These are phyloP conservation scores for Lamellibrachia luymesi DNA, from an alignment of 1,140 invertebrate genomes.

Conservation along the genomic window DNA sequence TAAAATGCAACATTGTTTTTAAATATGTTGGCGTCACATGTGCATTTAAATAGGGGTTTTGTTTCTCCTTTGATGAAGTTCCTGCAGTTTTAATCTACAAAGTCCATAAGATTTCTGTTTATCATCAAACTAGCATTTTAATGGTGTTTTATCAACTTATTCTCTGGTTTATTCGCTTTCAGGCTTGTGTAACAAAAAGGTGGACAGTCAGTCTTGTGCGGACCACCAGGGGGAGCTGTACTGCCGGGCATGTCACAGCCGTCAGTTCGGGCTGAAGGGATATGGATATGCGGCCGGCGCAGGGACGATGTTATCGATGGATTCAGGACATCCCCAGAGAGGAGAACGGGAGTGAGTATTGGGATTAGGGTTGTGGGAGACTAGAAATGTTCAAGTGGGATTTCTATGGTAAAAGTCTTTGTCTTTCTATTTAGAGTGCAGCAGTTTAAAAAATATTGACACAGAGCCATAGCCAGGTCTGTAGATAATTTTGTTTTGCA, in stretches of 20 bases:
- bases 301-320: constrained; percentile 18
- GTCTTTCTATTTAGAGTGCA: too few species aligned
- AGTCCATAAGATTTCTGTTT: not conserved
- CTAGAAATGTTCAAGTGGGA: not conserved
- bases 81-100: too few species aligned
- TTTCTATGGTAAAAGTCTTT: not conserved
- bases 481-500: too few species aligned
- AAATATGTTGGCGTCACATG: too few species aligned
- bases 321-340: not conserved
- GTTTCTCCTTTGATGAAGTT: not conserved
- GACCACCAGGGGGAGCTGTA: constrained; percentile 94
- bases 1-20: too few species aligned
- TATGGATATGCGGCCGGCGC: constrained; percentile 83
- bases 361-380: not conserved
- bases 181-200: constrained; percentile 79
- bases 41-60: too few species aligned
- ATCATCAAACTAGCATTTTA: not conserved
- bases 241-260: constrained; percentile 88
- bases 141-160: not conserved
- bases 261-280: constrained; percentile 89
- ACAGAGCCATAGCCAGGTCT: too few species aligned
- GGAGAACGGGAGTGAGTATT: not conserved
- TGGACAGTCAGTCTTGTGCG: constrained; percentile 90
- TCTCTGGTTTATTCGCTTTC: constrained; percentile 18
- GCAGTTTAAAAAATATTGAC: too few species aligned